Evolutionary conservation across 53 echinoderm and acorn worm species (phyloP), one percentile per base, ranked within the genome.

Genomic region (Actinopyga echinites): DNA sequence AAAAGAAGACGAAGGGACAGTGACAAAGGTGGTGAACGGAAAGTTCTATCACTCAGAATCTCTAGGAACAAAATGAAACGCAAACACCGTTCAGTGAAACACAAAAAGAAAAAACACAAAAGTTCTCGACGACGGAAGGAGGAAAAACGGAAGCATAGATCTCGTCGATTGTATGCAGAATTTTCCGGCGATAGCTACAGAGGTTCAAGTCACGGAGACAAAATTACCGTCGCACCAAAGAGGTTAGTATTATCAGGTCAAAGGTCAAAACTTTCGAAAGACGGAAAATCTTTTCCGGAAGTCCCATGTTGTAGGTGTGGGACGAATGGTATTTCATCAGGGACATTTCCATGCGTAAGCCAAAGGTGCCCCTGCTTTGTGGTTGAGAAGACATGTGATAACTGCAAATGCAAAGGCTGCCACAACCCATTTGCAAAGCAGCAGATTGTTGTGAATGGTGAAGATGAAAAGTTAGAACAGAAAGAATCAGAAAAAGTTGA

Each of bases 351-450:
- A 8, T 99, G 99, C 73, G 75, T 84, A 37, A 92, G 94, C 0
- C 89, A 87, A 29, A 73, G 99, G 20, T 99, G 99, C 61, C 94
- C 99, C 6, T 99, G 99, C 82, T 94, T 84, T 63, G 89, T 95
- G 78, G 57, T 80, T 1, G 92, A 91, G 33, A 86, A 90, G 60
- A 83, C 82, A 8, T 99, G 99, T 79, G 56, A 37, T 0, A 90
- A 86, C 26, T 99, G 99, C 80, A 83, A 86, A 29, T 99, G 99
- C 61, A 99, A 69, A 83, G 92, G 99, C 13, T 99, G 99, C 42
- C 85, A 85, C 57, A 99, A 99, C 75, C 99, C 99, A 9, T 59
- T 90, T 38, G 65, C 54, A 13, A 30, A 77, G 56, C 15, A 7
- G 19, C 22, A 73, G 2, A 17, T 17, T 49, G 49, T 17, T 15